phyloP scores from a whole-genome alignment of 2,113 vertebrate genomes.

The Melanerpes formicivorus region DNA sequence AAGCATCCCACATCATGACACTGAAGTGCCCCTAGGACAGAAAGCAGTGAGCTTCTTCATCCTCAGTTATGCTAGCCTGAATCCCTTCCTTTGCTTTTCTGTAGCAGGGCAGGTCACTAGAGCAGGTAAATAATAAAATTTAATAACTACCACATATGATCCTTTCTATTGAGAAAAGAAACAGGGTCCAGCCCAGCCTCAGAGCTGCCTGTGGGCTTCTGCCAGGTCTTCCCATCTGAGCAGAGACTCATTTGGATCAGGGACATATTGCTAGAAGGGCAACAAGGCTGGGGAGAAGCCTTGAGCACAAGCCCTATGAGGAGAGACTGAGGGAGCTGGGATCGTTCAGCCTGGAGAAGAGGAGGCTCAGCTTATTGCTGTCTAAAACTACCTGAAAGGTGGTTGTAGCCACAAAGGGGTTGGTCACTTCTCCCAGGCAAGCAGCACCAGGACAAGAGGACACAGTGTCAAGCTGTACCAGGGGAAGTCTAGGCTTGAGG shows the following conservation, averaged over 20 bases:
- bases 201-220: background rate
- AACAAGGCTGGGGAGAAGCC: no score
- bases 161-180: background rate
- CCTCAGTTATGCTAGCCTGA: background rate
- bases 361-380: no score
- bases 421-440: no score
- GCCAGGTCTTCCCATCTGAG: background rate
- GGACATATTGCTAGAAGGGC: accelerated
- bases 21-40: background rate
- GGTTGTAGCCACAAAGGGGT: no score
- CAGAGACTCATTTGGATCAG: background rate
- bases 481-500: no score
- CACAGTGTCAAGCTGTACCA: no score
- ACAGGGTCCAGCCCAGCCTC: background rate
- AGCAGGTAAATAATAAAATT: background rate
- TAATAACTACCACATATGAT: background rate
- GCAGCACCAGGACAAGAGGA: no score
- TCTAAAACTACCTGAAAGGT: no score
- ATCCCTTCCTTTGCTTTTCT: background rate
- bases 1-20: accelerated
- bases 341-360: no score
- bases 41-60: background rate
- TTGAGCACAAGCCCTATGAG: no score
- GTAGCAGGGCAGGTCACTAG: background rate
- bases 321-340: no score